Base-by-base conservation (phyloP, 2,888 invertebrate genomes). In the Pyrochroa serraticornis region DNA sequence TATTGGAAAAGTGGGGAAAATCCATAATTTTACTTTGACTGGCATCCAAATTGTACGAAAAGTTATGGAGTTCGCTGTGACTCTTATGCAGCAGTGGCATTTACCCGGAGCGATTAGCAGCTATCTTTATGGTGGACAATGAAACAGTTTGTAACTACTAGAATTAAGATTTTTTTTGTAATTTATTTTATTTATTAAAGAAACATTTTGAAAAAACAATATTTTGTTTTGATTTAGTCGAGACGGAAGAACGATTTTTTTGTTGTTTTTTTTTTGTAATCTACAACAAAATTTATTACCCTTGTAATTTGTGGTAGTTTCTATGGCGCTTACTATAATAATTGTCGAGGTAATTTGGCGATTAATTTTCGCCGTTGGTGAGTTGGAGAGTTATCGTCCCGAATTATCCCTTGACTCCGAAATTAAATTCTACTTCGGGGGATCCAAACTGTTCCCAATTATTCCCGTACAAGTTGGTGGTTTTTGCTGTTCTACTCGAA, bases 21-120 rank as follows among this genome's bases (percentile, higher is more conserved):
- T 71, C 34, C 70, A 71, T 30, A 38, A 60, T 1, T 70, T 71
- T 45, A 64, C 71, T 9, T 46, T 73, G 14, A 64, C 41, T 7
- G 71, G 70, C 12, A 57, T 73, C 8, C 46, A 55, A 12, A 63
- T 69, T 30, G 38, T 73, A 7, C 58, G 72, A 36, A 56, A 54
- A 46, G 62, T 73, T 34, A 47, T 71, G 10, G 69, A 72, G 56
- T 71, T 71, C 44, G 67, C 70, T 0, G 46, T 66, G 6, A 47
- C 48, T 22, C 42, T 68, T 31, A 59, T 72, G 37, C 53, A 48
- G 6, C 60, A 64, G 12, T 72, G 71, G 71, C 61, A 63, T 39
- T 30, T 65, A 8, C 44, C 44, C 13, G 12, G 6, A 2, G 5
- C 31, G 3, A 0, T 14, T 7, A 13, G 8, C 22, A 5, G 22